Conservation (phyloP, 2,888 invertebrate genomes). For the Resseliella maxima region DNA sequence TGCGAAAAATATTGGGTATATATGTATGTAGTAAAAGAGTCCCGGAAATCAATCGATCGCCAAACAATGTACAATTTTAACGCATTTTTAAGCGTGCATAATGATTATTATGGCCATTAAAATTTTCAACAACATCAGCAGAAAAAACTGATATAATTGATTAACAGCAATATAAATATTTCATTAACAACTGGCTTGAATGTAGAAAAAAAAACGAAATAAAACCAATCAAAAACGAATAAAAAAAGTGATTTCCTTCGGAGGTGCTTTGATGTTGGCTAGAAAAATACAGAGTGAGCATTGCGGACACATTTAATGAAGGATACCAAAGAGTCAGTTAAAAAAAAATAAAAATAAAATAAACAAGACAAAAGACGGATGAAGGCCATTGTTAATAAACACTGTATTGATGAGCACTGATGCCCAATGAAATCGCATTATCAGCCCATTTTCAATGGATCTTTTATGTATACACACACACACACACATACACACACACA, state of each 20-base stretch:
- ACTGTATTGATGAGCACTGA: not conserved
- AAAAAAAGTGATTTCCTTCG: not conserved
- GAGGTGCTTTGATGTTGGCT: not conserved
- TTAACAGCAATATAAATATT: not conserved
- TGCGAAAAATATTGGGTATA: no score
- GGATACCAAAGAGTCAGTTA: not conserved
- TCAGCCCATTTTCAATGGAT: not conserved
- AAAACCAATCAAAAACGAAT: no score
- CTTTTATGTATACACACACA: not conserved
- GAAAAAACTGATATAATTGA: no score
- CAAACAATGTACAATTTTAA: no score
- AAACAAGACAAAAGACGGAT: not conserved
- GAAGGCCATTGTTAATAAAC: constrained; percentile 26
- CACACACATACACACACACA: no score
- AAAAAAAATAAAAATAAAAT: not conserved
- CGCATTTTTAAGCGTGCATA: no score
- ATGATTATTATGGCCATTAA: no score
- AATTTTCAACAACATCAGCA: no score
- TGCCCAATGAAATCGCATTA: constrained; percentile 28
- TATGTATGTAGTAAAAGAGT: no score
- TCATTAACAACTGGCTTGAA: not conserved
- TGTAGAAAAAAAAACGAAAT: not conserved
- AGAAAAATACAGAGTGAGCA: not conserved
- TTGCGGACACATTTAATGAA: not conserved
- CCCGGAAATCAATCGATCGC: no score